A percentile compares a stretch with the other conserved stretches of the same genome.
Evolutionary conservation across 2,797 vertebrate species (phyloP).

Genomic region (Chrysocyon brachyurus): DNA sequence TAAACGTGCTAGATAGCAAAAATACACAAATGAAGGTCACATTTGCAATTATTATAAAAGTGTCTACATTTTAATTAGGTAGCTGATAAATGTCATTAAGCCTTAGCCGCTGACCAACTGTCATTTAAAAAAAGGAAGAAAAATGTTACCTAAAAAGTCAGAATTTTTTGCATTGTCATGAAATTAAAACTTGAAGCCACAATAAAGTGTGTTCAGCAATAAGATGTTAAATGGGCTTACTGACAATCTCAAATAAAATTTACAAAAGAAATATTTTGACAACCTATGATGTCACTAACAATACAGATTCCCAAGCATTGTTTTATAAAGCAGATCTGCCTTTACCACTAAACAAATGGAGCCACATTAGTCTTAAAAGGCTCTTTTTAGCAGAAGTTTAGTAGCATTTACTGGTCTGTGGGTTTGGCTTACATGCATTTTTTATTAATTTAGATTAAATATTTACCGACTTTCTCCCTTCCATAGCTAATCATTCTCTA

Average conservation of each 20-base stretch:
- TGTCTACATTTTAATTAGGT: conserved; percentile 89
- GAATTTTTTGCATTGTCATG: conserved; percentile 65
- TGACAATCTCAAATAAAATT: neutral
- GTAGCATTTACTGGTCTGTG: neutral
- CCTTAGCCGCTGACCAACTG: conserved; percentile 87
- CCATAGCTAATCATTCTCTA: neutral
- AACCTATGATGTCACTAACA: neutral
- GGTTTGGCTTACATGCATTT: neutral
- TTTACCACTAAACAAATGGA: neutral
- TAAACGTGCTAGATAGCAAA: conserved; percentile 86
- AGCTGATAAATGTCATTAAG: conserved; percentile 91
- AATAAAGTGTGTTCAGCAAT: neutral
- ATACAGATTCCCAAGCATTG: neutral
- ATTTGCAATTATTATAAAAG: conserved; percentile 92
- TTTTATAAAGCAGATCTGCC: neutral
- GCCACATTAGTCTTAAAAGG: neutral
- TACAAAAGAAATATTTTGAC: neutral
- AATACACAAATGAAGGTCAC: conserved; percentile 91
- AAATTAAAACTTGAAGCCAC: conserved; percentile 69
- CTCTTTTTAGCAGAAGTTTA: neutral
- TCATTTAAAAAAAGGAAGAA: conserved; percentile 67
- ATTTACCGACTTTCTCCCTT: neutral
- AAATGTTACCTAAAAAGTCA: conserved; percentile 68
- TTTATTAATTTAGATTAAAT: conserved; percentile 31
- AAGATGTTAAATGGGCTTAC: neutral